Conservation (phyloP, 2,113 vertebrate species). For the Microtus oregoni region DNA sequence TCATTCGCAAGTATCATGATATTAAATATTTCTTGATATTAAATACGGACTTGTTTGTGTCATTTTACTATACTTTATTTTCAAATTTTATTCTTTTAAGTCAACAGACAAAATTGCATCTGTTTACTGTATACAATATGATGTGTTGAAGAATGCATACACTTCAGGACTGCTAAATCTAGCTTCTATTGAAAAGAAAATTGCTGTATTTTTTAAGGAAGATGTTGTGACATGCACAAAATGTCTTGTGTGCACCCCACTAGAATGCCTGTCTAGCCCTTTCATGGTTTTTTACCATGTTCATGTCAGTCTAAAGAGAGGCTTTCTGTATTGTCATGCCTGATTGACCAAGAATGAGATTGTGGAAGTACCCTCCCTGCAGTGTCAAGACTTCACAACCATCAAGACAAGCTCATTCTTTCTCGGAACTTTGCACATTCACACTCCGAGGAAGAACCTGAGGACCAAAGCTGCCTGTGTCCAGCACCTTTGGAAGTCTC, state of each 20-base stretch:
- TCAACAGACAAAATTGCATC: neutral
- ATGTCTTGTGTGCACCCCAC: neutral
- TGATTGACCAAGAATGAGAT: neutral
- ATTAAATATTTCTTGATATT: neutral
- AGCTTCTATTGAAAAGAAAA: neutral
- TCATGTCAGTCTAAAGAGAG: neutral
- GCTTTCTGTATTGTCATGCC: neutral
- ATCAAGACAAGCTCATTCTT: neutral
- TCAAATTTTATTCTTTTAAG: neutral
- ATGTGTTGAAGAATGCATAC: neutral
- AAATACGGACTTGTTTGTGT: neutral
- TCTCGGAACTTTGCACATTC: slow-evolving; percentile 17
- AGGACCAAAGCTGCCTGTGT: neutral
- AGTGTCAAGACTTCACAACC: neutral
- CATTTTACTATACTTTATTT: neutral
- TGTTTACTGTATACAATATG: neutral
- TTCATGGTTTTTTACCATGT: neutral
- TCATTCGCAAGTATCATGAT: neutral
- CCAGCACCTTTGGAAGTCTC: neutral
- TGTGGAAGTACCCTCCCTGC: neutral
- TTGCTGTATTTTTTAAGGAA: neutral
- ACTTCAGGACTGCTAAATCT: neutral
- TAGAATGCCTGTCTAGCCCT: neutral
- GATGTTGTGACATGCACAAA: neutral
- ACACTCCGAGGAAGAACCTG: slow-evolving; percentile 1